A percentile compares a stretch with the other conserved stretches of the same genome.
Conservation (phyloP, 2,797 vertebrate genomes). For the Heteromormyrus szaboi region DNA sequence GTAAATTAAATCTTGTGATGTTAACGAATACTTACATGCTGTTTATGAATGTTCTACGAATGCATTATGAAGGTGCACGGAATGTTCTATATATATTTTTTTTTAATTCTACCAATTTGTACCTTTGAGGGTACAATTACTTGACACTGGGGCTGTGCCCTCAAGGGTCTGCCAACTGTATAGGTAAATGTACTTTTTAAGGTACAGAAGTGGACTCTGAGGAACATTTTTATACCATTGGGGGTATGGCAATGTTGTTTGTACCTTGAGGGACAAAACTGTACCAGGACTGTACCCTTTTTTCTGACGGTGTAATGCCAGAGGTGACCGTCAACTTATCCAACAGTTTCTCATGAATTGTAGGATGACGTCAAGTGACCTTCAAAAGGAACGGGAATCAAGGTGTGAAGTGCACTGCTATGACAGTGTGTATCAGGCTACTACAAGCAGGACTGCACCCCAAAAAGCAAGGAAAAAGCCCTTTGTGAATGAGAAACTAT, state of each 20-base stretch:
- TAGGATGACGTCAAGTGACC: neutral
- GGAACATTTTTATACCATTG: neutral
- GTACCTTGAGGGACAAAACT: neutral
- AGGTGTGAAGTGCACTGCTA: neutral
- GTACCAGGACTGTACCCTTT: neutral
- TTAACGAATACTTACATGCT: neutral
- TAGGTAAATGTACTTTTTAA: neutral
- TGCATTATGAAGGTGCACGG: too few species aligned
- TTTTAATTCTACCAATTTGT: neutral
- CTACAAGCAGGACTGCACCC: neutral
- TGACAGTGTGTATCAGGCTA: neutral
- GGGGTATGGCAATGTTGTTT: neutral
- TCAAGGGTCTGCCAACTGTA: neutral
- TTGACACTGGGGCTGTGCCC: neutral
- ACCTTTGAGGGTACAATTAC: neutral
- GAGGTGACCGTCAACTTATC: neutral
- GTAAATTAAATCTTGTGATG: neutral
- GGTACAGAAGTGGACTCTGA: neutral
- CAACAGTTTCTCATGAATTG: neutral
- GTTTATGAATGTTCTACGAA: too few species aligned
- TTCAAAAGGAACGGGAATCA: neutral
- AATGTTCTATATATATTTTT: too few species aligned
- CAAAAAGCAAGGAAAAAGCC: neutral
- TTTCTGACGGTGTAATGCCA: neutral
- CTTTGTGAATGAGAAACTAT: neutral